A percentile compares a stretch with the other conserved stretches of the same genome.
Evolutionary conservation across 1,140 invertebrate species (phyloP).

Genomic region (Bombus affinis): DNA sequence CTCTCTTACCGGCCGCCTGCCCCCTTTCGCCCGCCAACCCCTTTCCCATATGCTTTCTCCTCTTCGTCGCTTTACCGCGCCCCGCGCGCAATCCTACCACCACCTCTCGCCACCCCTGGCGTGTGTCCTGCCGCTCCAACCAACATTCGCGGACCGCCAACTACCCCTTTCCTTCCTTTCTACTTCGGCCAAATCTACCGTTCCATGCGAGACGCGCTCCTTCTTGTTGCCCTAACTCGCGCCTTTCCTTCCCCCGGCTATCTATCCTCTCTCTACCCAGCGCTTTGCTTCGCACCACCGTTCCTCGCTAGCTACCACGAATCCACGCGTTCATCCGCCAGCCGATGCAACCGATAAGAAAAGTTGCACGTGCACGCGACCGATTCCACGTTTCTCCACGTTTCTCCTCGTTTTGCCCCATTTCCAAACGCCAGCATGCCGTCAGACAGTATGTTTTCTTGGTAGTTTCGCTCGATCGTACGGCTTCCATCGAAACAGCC

Average conservation of each 20-base stretch:
- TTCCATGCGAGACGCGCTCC: constrained; percentile 50
- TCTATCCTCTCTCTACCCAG: not conserved
- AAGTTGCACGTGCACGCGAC: constrained; percentile 2
- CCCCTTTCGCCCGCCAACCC: constrained; percentile 50
- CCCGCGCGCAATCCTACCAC: constrained; percentile 36
- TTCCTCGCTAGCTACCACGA: not conserved
- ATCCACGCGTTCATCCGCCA: constrained; percentile 24
- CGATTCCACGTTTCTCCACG: not conserved
- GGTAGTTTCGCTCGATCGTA: not conserved
- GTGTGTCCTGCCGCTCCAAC: constrained; percentile 59
- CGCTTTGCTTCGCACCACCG: not conserved
- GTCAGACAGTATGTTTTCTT: not conserved
- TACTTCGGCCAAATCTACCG: constrained; percentile 54
- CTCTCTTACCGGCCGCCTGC: constrained; percentile 40
- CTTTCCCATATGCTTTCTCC: constrained; percentile 38
- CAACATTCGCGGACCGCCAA: constrained; percentile 61
- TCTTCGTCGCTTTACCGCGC: constrained; percentile 48
- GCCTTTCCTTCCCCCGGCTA: constrained; percentile 19
- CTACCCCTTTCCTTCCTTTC: constrained; percentile 64
- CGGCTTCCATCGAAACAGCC: not conserved
- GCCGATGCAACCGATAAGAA: constrained; percentile 32
- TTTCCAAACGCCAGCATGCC: not conserved
- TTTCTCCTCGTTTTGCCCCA: not conserved
- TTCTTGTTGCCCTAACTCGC: constrained; percentile 60
- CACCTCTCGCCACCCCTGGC: constrained; percentile 41